Evolutionary conservation across 2,113 vertebrate genomes (phyloP).

Genomic region (Ctenomys sociabilis): DNA sequence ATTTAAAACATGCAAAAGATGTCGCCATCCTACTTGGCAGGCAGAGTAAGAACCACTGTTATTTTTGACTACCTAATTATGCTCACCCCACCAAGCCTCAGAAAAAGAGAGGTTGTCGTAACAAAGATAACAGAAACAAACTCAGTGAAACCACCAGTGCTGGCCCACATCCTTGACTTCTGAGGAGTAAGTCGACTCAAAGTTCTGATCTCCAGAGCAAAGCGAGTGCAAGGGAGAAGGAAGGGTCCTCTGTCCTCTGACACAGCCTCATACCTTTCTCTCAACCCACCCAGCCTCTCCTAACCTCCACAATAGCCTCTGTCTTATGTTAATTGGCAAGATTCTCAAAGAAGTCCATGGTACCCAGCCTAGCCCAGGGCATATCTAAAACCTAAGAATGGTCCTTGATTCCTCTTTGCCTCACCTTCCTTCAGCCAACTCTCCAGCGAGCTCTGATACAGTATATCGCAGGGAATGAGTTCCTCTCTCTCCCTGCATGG

Average conservation of each 20-base stretch:
- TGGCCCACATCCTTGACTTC: neutral
- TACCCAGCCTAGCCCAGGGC: neutral
- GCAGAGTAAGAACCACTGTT: constrained; percentile 29
- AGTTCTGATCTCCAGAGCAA: neutral
- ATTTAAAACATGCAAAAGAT: constrained; percentile 46
- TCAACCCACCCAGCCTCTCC: neutral
- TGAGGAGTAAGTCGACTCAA: neutral
- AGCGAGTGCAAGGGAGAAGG: neutral
- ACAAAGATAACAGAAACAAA: constrained; percentile 36
- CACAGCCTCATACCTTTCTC: neutral
- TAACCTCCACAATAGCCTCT: neutral
- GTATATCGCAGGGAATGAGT: neutral
- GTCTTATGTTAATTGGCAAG: neutral
- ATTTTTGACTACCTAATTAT: constrained; percentile 47
- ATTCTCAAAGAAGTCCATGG: neutral
- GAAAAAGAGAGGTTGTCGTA: constrained; percentile 29
- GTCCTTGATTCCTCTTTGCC: neutral
- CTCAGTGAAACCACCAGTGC: neutral
- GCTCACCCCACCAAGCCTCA: constrained; percentile 30
- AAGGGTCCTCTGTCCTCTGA: neutral
- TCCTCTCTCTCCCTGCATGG: neutral
- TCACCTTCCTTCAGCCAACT: neutral
- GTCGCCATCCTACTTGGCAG: neutral
- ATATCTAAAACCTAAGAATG: neutral
- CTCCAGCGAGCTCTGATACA: neutral